A percentile compares a stretch with the other conserved stretches of the same genome.
These are phyloP conservation scores for Saccopteryx bilineata DNA, from an alignment of 2,113 vertebrate species.

Conservation along the genomic window DNA sequence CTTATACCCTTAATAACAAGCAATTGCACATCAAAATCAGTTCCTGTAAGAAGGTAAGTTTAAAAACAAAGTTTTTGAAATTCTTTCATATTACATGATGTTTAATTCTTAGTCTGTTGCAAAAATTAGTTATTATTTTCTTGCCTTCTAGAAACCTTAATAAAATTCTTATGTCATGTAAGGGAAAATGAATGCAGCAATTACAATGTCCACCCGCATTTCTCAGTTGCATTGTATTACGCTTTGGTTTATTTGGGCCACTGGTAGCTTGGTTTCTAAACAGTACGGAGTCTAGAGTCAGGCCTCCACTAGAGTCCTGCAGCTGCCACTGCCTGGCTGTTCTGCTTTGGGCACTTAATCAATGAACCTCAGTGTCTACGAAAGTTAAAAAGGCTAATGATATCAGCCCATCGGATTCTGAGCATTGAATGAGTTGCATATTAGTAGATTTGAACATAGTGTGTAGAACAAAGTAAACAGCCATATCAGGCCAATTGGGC, in stretches of 20 bases:
- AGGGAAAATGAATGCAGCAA: neutral
- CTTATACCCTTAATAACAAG: constrained; percentile 98
- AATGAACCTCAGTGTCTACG: neutral
- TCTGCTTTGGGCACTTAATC: neutral
- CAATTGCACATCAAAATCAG: constrained; percentile 98
- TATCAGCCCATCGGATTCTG: neutral
- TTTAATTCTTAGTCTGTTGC: constrained; percentile 30
- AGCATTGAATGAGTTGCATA: neutral
- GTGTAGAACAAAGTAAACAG: neutral
- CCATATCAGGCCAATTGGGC: neutral
- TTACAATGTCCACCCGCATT: neutral
- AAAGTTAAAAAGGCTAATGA: neutral
- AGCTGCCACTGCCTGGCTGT: neutral
- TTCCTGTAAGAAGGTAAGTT: constrained; percentile 96
- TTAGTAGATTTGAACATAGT: neutral
- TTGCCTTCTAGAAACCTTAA: constrained; percentile 33
- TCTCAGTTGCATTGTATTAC: constrained; percentile 3
- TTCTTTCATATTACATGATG: constrained; percentile 23
- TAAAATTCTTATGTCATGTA: neutral
- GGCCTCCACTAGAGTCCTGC: neutral
- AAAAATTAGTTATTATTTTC: constrained; percentile 46
- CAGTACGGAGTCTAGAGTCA: neutral
- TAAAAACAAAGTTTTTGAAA: neutral
- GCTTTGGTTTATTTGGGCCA: neutral
- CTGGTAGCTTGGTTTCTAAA: constrained; percentile 6